phyloP scores from a whole-genome alignment of 2,113 vertebrate species.

The Rissa tridactyla region DNA sequence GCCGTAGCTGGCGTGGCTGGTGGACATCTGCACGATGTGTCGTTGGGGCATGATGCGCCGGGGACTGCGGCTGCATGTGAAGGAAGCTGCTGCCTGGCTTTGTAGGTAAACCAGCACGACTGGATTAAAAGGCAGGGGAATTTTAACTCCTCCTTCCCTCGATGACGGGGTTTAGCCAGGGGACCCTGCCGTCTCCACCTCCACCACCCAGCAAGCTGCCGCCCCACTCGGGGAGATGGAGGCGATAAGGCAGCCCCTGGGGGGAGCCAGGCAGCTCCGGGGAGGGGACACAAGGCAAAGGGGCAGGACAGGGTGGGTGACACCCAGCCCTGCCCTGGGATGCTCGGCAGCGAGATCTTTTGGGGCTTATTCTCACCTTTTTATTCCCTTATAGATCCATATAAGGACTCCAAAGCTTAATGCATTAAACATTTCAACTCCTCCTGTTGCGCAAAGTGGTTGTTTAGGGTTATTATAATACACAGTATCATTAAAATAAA shows the following conservation, averaged over 20 bases:
- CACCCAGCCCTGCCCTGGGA: neutral
- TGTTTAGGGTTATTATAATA: conserved; percentile 32
- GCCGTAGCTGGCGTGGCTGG: neutral
- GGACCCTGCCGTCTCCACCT: conserved; percentile 60
- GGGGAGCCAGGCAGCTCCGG: fast-evolving
- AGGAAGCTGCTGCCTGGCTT: neutral
- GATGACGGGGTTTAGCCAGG: conserved; percentile 41
- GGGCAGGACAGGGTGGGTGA: neutral
- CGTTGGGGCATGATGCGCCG: conserved; percentile 32
- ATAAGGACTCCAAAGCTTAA: neutral
- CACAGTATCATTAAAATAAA: neutral
- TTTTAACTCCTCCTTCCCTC: conserved; percentile 43
- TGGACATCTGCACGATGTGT: conserved; percentile 53
- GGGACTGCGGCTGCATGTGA: neutral
- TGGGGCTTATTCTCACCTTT: neutral
- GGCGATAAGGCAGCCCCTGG: neutral
- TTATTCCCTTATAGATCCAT: neutral
- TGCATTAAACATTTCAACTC: neutral
- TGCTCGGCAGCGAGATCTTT: neutral
- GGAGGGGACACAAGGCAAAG: neutral
- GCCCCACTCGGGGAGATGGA: neutral
- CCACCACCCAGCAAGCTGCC: neutral
- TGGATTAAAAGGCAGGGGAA: conserved; percentile 42
- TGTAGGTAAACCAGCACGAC: conserved; percentile 56
- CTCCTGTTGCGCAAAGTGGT: neutral